These are phyloP conservation scores for Hiodon tergisus DNA, from an alignment of 2,113 vertebrate species.

Conservation along the genomic window DNA sequence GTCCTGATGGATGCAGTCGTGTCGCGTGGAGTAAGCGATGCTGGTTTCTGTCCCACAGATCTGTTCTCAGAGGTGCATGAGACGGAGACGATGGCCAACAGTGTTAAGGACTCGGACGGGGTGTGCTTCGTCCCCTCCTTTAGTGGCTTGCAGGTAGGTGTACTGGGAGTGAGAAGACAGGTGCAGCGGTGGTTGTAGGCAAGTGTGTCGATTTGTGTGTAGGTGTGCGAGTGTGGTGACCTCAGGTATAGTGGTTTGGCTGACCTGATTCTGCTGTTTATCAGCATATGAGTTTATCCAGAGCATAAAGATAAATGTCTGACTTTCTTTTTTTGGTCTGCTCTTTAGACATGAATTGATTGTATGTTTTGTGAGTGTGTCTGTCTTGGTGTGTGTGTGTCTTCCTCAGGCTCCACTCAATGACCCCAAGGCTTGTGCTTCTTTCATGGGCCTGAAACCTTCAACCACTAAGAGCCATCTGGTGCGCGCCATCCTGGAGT, in stretches of 20 bases:
- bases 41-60: constrained; percentile 57
- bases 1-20: not conserved
- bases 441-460: constrained; percentile 86
- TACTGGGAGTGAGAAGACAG: not conserved
- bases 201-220: not conserved
- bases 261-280: too few species aligned
- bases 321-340: constrained; percentile 31
- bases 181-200: not conserved
- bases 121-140: constrained; percentile 94
- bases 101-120: constrained; percentile 76
- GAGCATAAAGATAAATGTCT: not conserved
- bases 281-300: not conserved
- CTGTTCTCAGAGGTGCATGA: constrained; percentile 79
- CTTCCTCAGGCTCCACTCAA: constrained; percentile 74
- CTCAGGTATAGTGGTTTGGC: too few species aligned
- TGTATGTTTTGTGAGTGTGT: constrained; percentile 23
- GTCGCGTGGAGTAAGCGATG: not conserved
- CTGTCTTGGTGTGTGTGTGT: constrained; percentile 15
- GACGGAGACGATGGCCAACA: constrained; percentile 78
- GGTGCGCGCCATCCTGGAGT: constrained; percentile 88
- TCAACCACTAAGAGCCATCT: constrained; percentile 84
- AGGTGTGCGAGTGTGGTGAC: not conserved
- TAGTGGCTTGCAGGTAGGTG: constrained; percentile 81
- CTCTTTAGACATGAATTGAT: constrained; percentile 26
- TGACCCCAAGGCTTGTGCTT: constrained; percentile 81